phyloP scores from a whole-genome alignment of 2,113 vertebrate species.

The Panurus biarmicus region DNA sequence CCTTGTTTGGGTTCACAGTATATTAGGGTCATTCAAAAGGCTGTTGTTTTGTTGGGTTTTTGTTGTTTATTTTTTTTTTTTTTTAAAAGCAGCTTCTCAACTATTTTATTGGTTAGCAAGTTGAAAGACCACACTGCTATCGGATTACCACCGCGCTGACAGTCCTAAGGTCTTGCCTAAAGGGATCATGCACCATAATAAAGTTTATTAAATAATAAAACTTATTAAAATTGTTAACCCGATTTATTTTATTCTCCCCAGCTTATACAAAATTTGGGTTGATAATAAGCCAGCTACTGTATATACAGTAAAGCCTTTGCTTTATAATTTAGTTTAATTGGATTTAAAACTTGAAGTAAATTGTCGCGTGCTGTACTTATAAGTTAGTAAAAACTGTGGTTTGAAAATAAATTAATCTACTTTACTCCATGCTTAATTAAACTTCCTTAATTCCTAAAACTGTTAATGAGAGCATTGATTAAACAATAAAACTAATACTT shows the following conservation, averaged over 20 bases:
- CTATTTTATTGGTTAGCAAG: conserved; percentile 66
- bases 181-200: conserved; percentile 99
- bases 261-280: conserved; percentile 98
- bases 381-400: conserved; percentile 99
- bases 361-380: conserved; percentile 98
- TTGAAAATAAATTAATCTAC: conserved; percentile 99
- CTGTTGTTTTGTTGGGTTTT: background rate
- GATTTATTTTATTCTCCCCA: conserved; percentile 99
- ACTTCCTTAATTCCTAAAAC: conserved; percentile 99
- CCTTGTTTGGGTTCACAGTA: conserved; percentile 66
- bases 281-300: conserved; percentile 98
- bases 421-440: conserved; percentile 99
- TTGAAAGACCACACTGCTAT: conserved; percentile 90
- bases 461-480: conserved; percentile 99
- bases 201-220: conserved; percentile 99
- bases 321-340: conserved; percentile 99
- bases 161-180: conserved; percentile 96
- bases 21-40: conserved; percentile 71
- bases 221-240: conserved; percentile 99
- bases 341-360: conserved; percentile 99
- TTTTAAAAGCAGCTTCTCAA: conserved; percentile 32
- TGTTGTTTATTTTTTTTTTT: background rate
- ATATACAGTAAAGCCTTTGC: conserved; percentile 99
- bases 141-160: conserved; percentile 94
- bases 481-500: conserved; percentile 99